Percentiles rank a stretch among this genome's conserved stretches.
Conservation (phyloP, 2,888 invertebrate genomes). For the Keiferia lycopersicella region DNA sequence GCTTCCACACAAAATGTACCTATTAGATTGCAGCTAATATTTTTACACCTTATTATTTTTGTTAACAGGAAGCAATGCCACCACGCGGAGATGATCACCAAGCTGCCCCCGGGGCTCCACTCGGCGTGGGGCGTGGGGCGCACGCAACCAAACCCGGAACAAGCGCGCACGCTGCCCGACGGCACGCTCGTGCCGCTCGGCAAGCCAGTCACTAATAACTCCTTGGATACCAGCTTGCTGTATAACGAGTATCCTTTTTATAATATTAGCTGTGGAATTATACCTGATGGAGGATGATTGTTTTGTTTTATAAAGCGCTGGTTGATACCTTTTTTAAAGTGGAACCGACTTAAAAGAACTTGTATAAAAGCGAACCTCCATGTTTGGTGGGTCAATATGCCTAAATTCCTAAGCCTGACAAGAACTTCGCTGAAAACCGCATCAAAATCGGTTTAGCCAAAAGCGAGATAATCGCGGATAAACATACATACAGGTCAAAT, state of each 20-base stretch:
- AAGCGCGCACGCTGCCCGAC: constrained; percentile 77
- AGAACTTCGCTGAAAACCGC: no score
- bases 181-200: constrained; percentile 92
- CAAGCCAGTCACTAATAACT: constrained; percentile 72
- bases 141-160: constrained; percentile 90
- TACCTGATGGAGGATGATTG: background rate
- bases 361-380: no score
- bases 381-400: no score
- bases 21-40: no score
- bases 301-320: no score
- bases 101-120: constrained; percentile 91
- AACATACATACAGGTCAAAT: no score
- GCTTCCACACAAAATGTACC: no score
- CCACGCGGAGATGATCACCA: constrained; percentile 86
- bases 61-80: constrained; percentile 86
- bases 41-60: background rate
- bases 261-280: constrained; percentile 16
- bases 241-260: constrained; percentile 96
- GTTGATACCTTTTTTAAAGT: no score
- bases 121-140: constrained; percentile 94
- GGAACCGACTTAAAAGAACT: no score
- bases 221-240: constrained; percentile 79
- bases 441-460: no score
- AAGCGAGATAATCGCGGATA: no score
- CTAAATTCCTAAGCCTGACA: no score